Conservation (phyloP, 1,140 invertebrate genomes). For the Habropoda laboriosa region DNA sequence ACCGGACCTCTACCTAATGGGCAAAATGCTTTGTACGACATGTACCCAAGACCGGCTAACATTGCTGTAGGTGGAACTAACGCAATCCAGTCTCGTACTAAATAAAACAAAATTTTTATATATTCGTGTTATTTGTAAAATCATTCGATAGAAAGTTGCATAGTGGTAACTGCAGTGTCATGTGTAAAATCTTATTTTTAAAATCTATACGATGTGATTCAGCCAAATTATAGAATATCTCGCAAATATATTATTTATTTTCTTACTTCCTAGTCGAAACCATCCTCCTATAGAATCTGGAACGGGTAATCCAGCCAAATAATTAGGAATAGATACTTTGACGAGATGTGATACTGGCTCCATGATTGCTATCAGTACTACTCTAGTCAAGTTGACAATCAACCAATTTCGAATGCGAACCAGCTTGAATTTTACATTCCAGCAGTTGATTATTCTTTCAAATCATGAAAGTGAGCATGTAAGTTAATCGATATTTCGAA, state of each 20-base stretch:
- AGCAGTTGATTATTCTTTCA: background rate
- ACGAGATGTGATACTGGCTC: constrained; percentile 87
- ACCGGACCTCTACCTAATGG: constrained; percentile 83
- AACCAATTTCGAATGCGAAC: constrained; percentile 12
- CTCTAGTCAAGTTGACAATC: constrained; percentile 13
- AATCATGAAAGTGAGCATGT: background rate
- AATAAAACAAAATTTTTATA: background rate
- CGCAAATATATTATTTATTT: constrained; percentile 2
- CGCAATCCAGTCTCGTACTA: constrained; percentile 90
- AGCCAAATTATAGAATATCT: background rate
- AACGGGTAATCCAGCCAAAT: constrained; percentile 88
- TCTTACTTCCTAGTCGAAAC: constrained; percentile 89
- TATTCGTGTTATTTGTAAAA: background rate
- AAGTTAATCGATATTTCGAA: background rate
- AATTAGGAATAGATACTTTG: constrained; percentile 89
- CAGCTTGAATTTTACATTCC: background rate
- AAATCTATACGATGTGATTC: background rate
- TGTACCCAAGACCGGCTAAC: constrained; percentile 88
- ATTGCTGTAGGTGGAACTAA: constrained; percentile 89
- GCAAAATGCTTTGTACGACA: constrained; percentile 88
- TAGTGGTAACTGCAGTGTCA: constrained; percentile 12
- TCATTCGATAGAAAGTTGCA: background rate
- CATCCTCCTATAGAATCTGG: constrained; percentile 89
- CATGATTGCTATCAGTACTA: constrained; percentile 82
- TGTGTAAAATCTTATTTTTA: background rate